Conservation (phyloP, 2,113 vertebrate species). For the Strix aluco region DNA sequence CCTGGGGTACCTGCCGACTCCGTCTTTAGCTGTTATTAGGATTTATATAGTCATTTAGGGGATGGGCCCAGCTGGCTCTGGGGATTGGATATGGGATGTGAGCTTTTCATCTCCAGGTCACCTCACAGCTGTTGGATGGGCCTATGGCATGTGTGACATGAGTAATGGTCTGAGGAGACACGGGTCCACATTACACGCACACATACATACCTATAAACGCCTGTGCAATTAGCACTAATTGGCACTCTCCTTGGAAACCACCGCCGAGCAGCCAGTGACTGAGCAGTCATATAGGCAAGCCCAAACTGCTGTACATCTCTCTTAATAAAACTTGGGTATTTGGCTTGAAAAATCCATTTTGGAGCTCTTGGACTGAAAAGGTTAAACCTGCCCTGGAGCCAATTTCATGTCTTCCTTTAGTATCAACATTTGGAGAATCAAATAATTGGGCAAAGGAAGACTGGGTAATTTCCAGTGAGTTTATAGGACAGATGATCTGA, state of each 20-base stretch:
- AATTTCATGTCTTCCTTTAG: constrained; percentile 2
- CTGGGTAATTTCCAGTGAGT: background rate
- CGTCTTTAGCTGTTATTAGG: constrained; percentile 24
- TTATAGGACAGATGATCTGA: constrained; percentile 21
- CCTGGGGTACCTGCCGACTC: background rate
- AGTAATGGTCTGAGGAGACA: constrained; percentile 30
- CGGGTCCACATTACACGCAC: fast-evolving
- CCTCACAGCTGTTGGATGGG: constrained; percentile 43
- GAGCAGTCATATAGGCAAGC: background rate
- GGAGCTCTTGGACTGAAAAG: background rate
- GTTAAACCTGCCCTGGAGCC: constrained; percentile 17
- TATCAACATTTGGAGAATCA: constrained; percentile 3
- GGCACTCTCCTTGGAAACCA: background rate
- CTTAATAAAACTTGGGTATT: background rate
- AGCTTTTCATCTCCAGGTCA: constrained; percentile 49
- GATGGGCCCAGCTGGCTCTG: background rate
- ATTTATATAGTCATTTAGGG: constrained; percentile 55
- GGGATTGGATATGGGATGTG: constrained; percentile 5
- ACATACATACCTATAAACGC: background rate
- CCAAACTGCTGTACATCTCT: background rate
- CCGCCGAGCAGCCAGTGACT: fast-evolving
- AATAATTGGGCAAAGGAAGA: constrained; percentile 26
- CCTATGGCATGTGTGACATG: constrained; percentile 10
- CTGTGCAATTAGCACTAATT: constrained; percentile 5
- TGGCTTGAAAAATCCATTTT: constrained; percentile 23